Percentiles rank a stretch among this genome's conserved stretches.
These are phyloP conservation scores for Anastrepha obliqua DNA, from an alignment of 1,140 invertebrate species.

Conservation along the genomic window DNA sequence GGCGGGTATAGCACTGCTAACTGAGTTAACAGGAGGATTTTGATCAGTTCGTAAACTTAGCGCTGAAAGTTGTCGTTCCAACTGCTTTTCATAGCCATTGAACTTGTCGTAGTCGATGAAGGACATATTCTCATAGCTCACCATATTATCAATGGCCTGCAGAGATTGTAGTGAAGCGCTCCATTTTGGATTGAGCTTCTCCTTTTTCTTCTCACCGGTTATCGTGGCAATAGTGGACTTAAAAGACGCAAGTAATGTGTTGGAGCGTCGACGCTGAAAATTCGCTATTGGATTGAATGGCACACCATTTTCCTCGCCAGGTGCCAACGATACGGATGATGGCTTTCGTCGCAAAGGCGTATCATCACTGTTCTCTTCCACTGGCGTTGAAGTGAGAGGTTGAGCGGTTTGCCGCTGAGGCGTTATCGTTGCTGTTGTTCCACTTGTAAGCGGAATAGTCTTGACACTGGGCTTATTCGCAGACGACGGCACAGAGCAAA, in stretches of 20 bases:
- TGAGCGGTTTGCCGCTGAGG: slow-evolving; percentile 55
- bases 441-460: not conserved
- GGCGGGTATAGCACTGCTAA: not conserved
- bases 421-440: slow-evolving; percentile 57
- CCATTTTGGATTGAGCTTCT: slow-evolving; percentile 72
- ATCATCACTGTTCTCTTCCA: not conserved
- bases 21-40: slow-evolving; percentile 38
- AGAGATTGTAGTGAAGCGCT: slow-evolving; percentile 71
- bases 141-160: slow-evolving; percentile 74
- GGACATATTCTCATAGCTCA: slow-evolving; percentile 73
- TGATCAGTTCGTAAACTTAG: slow-evolving; percentile 63
- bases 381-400: slow-evolving; percentile 47
- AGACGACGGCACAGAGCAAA: slow-evolving; percentile 54
- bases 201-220: slow-evolving; percentile 65
- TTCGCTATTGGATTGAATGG: slow-evolving; percentile 63
- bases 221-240: slow-evolving; percentile 63
- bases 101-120: slow-evolving; percentile 74
- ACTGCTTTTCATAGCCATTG: slow-evolving; percentile 71
- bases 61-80: slow-evolving; percentile 68
- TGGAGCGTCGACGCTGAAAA: slow-evolving; percentile 70
- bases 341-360: slow-evolving; percentile 25
- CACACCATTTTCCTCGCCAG: slow-evolving; percentile 54
- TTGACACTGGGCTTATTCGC: not conserved
- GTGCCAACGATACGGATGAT: slow-evolving; percentile 60
- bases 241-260: slow-evolving; percentile 68